Conservation (phyloP, 2,797 vertebrate species). For the Dromococcyx pavoninus region DNA sequence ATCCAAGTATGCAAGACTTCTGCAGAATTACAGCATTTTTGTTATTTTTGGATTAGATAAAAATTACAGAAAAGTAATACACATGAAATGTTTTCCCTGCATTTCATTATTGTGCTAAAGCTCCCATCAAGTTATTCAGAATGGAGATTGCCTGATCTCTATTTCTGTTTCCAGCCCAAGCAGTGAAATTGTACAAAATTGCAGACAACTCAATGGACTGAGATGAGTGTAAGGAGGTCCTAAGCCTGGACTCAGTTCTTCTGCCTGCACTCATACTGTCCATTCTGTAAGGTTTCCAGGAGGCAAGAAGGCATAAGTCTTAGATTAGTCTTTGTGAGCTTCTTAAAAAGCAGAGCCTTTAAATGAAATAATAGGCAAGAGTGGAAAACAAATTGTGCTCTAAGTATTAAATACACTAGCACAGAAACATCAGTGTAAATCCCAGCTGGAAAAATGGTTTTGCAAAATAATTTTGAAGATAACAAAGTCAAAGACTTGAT, state of each 20-base stretch:
- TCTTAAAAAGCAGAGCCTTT: background rate
- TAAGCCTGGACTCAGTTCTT: background rate
- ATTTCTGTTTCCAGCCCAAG: background rate
- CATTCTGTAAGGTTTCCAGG: background rate
- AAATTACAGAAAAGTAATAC: background rate
- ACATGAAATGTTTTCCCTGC: constrained; percentile 6
- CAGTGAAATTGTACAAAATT: background rate
- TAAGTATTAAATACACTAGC: background rate
- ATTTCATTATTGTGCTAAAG: background rate
- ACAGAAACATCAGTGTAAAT: background rate
- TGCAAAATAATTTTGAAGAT: background rate
- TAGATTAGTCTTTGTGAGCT: background rate
- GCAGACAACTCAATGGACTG: background rate
- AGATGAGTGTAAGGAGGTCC: background rate
- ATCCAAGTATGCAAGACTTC: background rate
- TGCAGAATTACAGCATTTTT: constrained; percentile 10
- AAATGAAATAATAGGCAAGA: background rate
- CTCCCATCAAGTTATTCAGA: background rate
- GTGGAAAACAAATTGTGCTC: background rate
- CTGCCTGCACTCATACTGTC: background rate
- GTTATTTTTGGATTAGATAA: constrained; percentile 36
- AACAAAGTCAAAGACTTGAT: background rate
- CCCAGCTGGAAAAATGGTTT: background rate
- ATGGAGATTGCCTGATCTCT: background rate
- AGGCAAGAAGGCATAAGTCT: background rate